phyloP scores from a whole-genome alignment of 2,113 vertebrate genomes.

The Lates calcarifer region DNA sequence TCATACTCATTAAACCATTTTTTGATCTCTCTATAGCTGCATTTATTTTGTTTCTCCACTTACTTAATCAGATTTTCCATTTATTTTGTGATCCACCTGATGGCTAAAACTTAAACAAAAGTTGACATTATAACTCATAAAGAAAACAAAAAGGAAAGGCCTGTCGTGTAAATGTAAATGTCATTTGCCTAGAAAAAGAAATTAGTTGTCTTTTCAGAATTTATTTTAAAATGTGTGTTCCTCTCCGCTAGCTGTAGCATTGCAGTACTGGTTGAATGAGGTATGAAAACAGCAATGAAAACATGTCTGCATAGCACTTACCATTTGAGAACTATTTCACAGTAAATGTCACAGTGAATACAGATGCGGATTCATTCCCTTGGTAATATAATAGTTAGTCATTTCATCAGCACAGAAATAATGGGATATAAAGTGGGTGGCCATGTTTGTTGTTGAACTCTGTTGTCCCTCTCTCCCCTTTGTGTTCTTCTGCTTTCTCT shows the following conservation, averaged over 20 bases:
- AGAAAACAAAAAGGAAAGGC: background rate
- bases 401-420: conserved; percentile 11
- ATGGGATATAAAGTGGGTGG: conserved; percentile 10
- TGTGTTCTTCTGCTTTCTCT: conserved; percentile 42
- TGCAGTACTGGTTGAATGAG: background rate
- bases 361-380: conserved; percentile 12
- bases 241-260: background rate
- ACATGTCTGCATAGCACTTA: conserved; percentile 5
- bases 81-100: background rate
- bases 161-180: conserved; percentile 4
- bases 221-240: background rate
- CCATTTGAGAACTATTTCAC: conserved; percentile 18
- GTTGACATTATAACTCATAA: background rate
- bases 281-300: no score
- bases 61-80: background rate
- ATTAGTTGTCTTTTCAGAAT: background rate
- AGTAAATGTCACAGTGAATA: conserved; percentile 43
- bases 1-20: background rate
- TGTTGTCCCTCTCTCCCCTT: conserved; percentile 10
- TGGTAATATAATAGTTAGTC: background rate
- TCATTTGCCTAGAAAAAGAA: background rate
- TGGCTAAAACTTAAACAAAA: background rate
- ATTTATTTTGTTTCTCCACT: background rate
- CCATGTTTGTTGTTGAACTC: conserved; percentile 40
- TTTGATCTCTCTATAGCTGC: background rate